A percentile compares a stretch with the other conserved stretches of the same genome.
Conservation (phyloP, 23 tunicate genomes). For the Botrylloides violaceus region DNA sequence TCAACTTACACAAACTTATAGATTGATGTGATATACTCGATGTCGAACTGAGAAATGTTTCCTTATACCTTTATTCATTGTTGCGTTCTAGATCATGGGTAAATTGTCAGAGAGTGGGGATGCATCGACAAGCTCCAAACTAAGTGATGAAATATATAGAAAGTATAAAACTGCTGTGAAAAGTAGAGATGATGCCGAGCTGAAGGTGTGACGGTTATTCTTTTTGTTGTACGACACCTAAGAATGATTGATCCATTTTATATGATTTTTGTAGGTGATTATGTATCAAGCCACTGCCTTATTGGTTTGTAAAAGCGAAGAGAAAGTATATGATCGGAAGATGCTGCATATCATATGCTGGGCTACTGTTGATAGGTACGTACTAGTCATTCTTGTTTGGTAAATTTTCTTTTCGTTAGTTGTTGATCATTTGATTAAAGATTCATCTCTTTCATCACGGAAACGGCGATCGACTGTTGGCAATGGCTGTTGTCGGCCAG, state of each 20-base stretch:
- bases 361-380: constrained; percentile 71
- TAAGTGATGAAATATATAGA: neutral
- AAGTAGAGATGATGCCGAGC: constrained; percentile 2
- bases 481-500: constrained; percentile 89
- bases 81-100: constrained; percentile 1
- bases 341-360: constrained; percentile 44
- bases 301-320: constrained; percentile 22
- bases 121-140: neutral
- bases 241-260: too few relatives aligned
- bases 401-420: constrained; percentile 1
- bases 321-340: constrained; percentile 14
- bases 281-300: constrained; percentile 66
- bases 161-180: constrained; percentile 15
- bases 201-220: neutral
- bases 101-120: neutral
- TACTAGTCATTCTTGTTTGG: too few relatives aligned
- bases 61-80: neutral
- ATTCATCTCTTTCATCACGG: constrained; percentile 15
- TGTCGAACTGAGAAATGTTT: too few relatives aligned
- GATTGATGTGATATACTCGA: neutral
- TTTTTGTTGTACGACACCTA: too few relatives aligned
- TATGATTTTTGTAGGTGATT: constrained; percentile 8
- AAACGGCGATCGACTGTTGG: constrained; percentile 88
- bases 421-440: neutral
- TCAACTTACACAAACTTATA: neutral